Evolutionary conservation across 2,888 invertebrate genomes (phyloP).

Genomic region (Gastracanthus pulcherrimus): DNA sequence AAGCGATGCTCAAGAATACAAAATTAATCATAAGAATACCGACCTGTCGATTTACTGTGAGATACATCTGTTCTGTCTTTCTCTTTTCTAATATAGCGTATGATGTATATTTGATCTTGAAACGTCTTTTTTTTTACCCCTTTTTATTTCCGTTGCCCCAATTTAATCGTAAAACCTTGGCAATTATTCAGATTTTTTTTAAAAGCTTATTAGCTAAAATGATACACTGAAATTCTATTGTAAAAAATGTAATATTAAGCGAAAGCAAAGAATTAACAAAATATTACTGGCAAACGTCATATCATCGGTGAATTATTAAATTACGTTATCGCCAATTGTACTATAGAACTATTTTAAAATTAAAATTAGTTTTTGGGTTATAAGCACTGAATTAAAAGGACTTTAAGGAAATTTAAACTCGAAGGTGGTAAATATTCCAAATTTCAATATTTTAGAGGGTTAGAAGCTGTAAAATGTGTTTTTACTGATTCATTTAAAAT

Average conservation of each 20-base stretch:
- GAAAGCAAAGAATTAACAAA: not conserved
- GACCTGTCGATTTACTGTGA: conserved; percentile 48
- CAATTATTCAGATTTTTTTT: not conserved
- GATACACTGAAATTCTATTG: not conserved
- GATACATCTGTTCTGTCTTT: conserved; percentile 4
- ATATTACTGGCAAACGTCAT: too few relatives aligned
- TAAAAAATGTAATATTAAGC: not conserved
- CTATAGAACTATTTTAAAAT: too few relatives aligned
- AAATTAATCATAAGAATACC: conserved; percentile 23
- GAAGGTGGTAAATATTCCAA: too few relatives aligned
- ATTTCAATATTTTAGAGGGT: too few relatives aligned
- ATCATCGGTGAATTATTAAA: too few relatives aligned
- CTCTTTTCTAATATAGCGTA: conserved; percentile 30
- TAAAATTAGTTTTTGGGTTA: too few relatives aligned
- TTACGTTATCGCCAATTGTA: too few relatives aligned
- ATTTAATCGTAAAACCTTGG: not conserved
- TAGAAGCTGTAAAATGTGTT: too few relatives aligned
- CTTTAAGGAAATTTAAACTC: too few relatives aligned
- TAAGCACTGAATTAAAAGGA: too few relatives aligned
- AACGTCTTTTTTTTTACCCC: not conserved
- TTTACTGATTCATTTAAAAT: too few relatives aligned
- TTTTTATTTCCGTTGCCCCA: not conserved
- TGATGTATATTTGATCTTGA: conserved; percentile 21
- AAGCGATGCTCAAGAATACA: conserved; percentile 17
- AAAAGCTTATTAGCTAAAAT: not conserved